A percentile compares a stretch with the other conserved stretches of the same genome.
Evolutionary conservation across 2,888 invertebrate genomes (phyloP).

Genomic region (Euzophera pinguis): DNA sequence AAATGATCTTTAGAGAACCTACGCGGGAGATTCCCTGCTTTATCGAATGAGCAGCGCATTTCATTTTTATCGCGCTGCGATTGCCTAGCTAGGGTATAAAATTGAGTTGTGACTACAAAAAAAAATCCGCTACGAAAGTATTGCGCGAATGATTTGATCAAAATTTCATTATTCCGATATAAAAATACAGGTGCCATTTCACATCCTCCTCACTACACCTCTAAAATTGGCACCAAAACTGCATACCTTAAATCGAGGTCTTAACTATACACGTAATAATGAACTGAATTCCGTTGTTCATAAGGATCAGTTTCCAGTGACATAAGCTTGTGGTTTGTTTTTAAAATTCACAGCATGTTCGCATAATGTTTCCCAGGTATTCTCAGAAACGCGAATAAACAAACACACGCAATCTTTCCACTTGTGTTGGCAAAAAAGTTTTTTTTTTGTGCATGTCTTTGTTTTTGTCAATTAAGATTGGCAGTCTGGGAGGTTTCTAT

Average conservation of each 20-base stretch:
- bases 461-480: background rate
- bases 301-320: background rate
- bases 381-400: conserved; percentile 40
- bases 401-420: conserved; percentile 26
- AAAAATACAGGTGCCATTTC: background rate
- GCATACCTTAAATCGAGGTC: conserved; percentile 8
- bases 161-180: no score
- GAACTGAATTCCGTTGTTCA: background rate
- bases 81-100: no score
- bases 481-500: no score
- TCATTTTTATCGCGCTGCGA: no score
- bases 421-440: conserved; percentile 8
- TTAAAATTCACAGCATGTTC: conserved; percentile 48
- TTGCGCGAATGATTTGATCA: no score
- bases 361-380: conserved; percentile 51
- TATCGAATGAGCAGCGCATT: no score
- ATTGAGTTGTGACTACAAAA: no score
- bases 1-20: no score
- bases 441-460: conserved; percentile 1
- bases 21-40: no score
- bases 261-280: background rate
- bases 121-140: no score
- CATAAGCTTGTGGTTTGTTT: background rate
- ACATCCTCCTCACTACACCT: background rate
- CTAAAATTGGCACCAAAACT: conserved; percentile 12